phyloP scores from a whole-genome alignment of 2,888 invertebrate species.

The Keiferia lycopersicella region DNA sequence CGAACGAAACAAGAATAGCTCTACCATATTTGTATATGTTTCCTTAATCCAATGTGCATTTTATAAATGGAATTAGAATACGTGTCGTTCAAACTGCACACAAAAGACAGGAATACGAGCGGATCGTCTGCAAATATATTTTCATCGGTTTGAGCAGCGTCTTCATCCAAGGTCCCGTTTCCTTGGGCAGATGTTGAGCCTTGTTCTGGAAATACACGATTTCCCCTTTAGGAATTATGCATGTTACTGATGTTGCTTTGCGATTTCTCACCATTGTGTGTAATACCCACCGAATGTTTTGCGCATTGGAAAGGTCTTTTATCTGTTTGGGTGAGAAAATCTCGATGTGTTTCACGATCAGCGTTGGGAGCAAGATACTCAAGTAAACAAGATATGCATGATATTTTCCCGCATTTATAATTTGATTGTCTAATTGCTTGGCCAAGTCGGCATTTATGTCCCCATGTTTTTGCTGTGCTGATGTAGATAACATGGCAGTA shows the following conservation, averaged over 20 bases:
- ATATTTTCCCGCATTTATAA: slow-evolving; percentile 19
- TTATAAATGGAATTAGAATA: too few relatives aligned
- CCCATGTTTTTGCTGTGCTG: slow-evolving; percentile 23
- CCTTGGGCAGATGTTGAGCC: too few relatives aligned
- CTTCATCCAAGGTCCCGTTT: too few relatives aligned
- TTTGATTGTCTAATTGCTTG: slow-evolving; percentile 14
- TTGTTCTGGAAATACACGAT: too few relatives aligned
- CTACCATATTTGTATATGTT: too few relatives aligned
- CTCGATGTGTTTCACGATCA: slow-evolving; percentile 27
- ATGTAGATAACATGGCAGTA: slow-evolving; percentile 35
- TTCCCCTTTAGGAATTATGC: too few relatives aligned
- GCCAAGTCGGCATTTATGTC: slow-evolving; percentile 21
- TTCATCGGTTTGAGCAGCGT: too few relatives aligned
- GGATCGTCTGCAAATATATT: not conserved
- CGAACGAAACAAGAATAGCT: too few relatives aligned
- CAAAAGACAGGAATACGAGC: too few relatives aligned
- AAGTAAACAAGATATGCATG: slow-evolving; percentile 22
- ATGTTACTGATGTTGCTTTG: not conserved
- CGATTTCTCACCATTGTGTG: too few relatives aligned
- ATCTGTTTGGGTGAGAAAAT: slow-evolving; percentile 27
- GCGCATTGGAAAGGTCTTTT: slow-evolving; percentile 25
- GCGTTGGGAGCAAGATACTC: slow-evolving; percentile 25
- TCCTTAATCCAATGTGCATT: too few relatives aligned
- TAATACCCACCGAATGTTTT: slow-evolving; percentile 20
- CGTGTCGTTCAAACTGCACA: too few relatives aligned